These are phyloP conservation scores for Mastomys natalensis DNA, from an alignment of 2,113 vertebrate genomes.

Conservation along the genomic window DNA sequence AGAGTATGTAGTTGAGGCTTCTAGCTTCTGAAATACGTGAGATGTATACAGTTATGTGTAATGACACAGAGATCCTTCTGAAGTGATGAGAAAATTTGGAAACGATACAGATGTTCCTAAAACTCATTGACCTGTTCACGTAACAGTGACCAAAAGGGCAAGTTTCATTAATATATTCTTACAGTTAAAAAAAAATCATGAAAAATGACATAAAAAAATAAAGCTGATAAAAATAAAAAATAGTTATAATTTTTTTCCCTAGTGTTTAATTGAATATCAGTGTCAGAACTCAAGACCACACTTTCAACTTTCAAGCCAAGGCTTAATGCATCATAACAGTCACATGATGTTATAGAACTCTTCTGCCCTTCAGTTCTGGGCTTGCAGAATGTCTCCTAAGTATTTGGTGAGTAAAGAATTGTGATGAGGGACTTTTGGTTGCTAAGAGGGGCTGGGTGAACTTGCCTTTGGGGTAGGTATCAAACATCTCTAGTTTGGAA, in stretches of 20 bases:
- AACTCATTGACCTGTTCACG: neutral
- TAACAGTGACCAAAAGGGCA: neutral
- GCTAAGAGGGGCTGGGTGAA: neutral
- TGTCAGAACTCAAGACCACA: neutral
- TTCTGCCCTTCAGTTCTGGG: neutral
- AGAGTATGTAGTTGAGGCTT: neutral
- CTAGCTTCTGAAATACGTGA: too few relatives aligned
- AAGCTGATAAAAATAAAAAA: slow-evolving; percentile 11
- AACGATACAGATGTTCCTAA: too few relatives aligned
- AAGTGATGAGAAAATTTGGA: neutral
- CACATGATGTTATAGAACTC: neutral
- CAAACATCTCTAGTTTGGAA: neutral
- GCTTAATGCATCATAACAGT: neutral
- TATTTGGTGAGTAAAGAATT: neutral
- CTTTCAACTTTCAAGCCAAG: neutral
- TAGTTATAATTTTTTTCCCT: neutral
- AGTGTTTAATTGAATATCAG: neutral
- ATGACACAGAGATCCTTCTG: neutral
- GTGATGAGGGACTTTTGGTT: too few relatives aligned
- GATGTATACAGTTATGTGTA: neutral
- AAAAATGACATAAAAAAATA: neutral
- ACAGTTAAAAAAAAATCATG: neutral
- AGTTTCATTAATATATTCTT: neutral
- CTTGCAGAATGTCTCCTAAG: neutral
- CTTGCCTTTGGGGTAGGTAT: too few relatives aligned